These are phyloP conservation scores for Ceryle rudis DNA, from an alignment of 2,797 vertebrate genomes.

Conservation along the genomic window DNA sequence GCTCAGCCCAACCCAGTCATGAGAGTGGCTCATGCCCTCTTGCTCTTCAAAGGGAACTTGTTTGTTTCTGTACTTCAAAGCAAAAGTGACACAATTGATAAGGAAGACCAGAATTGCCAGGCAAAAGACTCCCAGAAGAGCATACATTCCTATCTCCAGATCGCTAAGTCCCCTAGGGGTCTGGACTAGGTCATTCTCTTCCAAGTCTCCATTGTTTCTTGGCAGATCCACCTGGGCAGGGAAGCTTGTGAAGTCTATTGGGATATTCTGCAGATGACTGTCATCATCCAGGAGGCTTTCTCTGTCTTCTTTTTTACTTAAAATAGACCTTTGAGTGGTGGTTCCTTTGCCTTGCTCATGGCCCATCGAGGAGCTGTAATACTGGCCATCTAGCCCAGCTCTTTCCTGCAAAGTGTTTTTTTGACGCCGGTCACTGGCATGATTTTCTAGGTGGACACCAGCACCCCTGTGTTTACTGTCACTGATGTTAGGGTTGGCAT, in stretches of 20 bases:
- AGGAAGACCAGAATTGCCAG: slow-evolving; percentile 96
- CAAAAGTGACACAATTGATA: slow-evolving; percentile 90
- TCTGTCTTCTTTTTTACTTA: slow-evolving; percentile 71
- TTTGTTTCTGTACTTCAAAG: slow-evolving; percentile 88
- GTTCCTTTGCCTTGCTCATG: slow-evolving; percentile 80
- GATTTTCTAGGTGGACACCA: slow-evolving; percentile 45
- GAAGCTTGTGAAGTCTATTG: slow-evolving; percentile 85
- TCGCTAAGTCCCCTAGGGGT: slow-evolving; percentile 86
- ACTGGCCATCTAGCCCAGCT: not conserved
- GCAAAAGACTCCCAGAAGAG: slow-evolving; percentile 92
- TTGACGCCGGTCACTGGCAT: slow-evolving; percentile 14
- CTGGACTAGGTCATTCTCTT: slow-evolving; percentile 80
- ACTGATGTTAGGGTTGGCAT: slow-evolving; percentile 69
- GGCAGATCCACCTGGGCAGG: slow-evolving; percentile 84
- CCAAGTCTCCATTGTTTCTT: slow-evolving; percentile 52
- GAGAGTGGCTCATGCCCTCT: slow-evolving; percentile 89
- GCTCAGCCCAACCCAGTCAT: slow-evolving; percentile 93
- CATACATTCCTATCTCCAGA: slow-evolving; percentile 96
- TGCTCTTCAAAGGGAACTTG: slow-evolving; percentile 85
- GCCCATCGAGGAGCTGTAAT: slow-evolving; percentile 76
- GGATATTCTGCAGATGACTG: slow-evolving; percentile 79
- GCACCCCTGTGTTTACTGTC: slow-evolving; percentile 74
- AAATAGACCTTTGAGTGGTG: slow-evolving; percentile 83
- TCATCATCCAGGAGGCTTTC: slow-evolving; percentile 78
- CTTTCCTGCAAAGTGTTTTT: slow-evolving; percentile 51